phyloP scores from a whole-genome alignment of 2,888 invertebrate species.

The Acleris emargana region DNA sequence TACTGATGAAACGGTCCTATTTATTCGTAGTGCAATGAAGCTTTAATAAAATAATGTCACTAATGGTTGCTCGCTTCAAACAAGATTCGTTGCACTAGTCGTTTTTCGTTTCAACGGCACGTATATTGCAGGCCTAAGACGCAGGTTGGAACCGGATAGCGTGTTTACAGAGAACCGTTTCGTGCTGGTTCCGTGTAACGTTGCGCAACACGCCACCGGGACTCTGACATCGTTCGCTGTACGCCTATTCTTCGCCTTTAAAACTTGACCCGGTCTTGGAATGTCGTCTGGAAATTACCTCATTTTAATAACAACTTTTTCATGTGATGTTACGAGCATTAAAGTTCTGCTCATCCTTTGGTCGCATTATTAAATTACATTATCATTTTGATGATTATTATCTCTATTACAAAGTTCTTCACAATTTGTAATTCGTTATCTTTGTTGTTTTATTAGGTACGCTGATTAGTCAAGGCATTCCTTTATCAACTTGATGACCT shows the following conservation, averaged over 20 bases:
- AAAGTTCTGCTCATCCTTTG: not conserved
- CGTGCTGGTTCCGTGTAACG: conserved; percentile 52
- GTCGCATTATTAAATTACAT: conserved; percentile 6
- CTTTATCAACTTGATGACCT: conserved; percentile 33
- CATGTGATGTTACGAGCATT: not conserved
- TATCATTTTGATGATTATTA: conserved; percentile 22
- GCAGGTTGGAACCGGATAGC: conserved; percentile 48
- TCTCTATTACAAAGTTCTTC: conserved; percentile 3
- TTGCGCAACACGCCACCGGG: conserved; percentile 53
- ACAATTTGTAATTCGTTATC: conserved; percentile 31
- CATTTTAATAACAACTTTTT: conserved; percentile 17
- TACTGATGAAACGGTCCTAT: no score
- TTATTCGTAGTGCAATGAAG: no score
- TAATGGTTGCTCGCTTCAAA: no score
- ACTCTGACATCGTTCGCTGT: no score
- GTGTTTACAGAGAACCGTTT: conserved; percentile 68
- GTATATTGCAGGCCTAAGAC: not conserved
- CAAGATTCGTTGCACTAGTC: no score
- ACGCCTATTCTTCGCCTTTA: conserved; percentile 45
- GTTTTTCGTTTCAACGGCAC: no score
- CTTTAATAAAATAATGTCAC: no score
- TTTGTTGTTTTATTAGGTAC: conserved; percentile 11
- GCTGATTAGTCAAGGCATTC: conserved; percentile 23
- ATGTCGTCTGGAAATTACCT: conserved; percentile 23
- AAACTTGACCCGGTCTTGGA: conserved; percentile 43